These are phyloP conservation scores for Gobiocypris rarus DNA, from an alignment of 2,113 vertebrate genomes.

Conservation along the genomic window DNA sequence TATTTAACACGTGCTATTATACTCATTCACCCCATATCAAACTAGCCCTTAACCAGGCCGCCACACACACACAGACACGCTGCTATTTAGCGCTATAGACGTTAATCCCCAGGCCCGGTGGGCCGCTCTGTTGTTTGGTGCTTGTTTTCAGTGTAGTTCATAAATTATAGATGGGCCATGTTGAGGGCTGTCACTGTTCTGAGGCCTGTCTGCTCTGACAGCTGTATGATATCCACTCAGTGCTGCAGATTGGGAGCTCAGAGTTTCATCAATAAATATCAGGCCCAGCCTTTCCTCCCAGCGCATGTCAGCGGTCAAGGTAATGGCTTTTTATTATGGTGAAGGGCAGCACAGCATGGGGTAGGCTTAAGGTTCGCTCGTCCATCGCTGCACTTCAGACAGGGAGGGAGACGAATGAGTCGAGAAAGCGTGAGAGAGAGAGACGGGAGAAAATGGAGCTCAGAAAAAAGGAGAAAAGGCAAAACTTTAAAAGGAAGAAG, in stretches of 20 bases:
- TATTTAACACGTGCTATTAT: constrained; percentile 79
- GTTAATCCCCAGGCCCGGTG: constrained; percentile 77
- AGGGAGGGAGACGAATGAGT: constrained; percentile 47
- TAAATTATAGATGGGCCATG: constrained; percentile 98
- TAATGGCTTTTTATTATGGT: constrained; percentile 95
- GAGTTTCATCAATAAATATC: constrained; percentile 99
- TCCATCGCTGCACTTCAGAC: constrained; percentile 80
- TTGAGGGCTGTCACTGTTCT: constrained; percentile 88
- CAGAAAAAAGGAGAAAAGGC: constrained; percentile 58
- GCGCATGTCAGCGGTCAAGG: constrained; percentile 96
- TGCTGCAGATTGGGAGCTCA: constrained; percentile 97
- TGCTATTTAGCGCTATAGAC: constrained; percentile 76
- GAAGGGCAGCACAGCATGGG: constrained; percentile 84
- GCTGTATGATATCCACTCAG: constrained; percentile 98
- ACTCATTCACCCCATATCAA: constrained; percentile 72
- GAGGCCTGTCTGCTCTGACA: constrained; percentile 93
- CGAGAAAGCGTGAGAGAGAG: constrained; percentile 22
- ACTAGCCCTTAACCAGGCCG: constrained; percentile 58
- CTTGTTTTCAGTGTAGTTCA: constrained; percentile 94
- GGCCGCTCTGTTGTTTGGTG: constrained; percentile 85
- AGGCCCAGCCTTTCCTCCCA: constrained; percentile 91
- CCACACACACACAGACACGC: constrained; percentile 63
- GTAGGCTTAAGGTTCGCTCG: constrained; percentile 83
- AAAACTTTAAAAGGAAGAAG: constrained; percentile 75
- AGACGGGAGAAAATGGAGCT: constrained; percentile 46